These are phyloP conservation scores for Neomicropteryx cornuta DNA, from an alignment of 1,140 invertebrate genomes.

Conservation along the genomic window DNA sequence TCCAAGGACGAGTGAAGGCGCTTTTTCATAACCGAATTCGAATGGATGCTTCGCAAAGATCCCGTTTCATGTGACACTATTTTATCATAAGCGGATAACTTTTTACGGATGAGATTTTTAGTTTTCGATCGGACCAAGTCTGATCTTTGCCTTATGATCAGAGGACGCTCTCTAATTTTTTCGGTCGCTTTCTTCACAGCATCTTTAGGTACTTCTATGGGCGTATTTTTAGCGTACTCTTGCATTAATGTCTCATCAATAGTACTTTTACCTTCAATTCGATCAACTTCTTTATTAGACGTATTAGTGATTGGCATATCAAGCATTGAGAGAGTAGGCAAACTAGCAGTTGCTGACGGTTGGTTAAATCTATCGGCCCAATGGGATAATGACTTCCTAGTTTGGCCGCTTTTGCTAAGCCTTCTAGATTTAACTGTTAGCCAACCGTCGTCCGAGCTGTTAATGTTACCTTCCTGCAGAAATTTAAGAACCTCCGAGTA, in stretches of 20 bases:
- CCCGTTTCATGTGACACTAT: too few relatives aligned
- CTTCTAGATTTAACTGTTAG: constrained; percentile 51
- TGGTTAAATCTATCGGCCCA: constrained; percentile 56
- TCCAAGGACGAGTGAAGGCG: constrained; percentile 35
- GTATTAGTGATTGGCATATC: too few relatives aligned
- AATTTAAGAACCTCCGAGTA: constrained; percentile 45
- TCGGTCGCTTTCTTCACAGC: constrained; percentile 6
- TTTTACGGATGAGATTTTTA: too few relatives aligned
- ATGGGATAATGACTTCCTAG: constrained; percentile 38
- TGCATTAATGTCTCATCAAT: too few relatives aligned
- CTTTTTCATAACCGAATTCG: constrained; percentile 20
- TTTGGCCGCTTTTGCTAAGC: constrained; percentile 29
- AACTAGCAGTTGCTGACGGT: constrained; percentile 52
- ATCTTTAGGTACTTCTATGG: too few relatives aligned
- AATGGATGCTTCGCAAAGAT: too few relatives aligned
- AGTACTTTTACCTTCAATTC: too few relatives aligned
- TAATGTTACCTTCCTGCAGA: constrained; percentile 33
- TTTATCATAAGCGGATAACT: too few relatives aligned
- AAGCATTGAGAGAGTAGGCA: constrained; percentile 47
- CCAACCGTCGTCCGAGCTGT: constrained; percentile 48
- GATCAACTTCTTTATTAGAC: too few relatives aligned
- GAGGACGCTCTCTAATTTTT: constrained; percentile 8
- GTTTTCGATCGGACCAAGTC: constrained; percentile 46
- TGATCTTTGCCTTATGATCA: constrained; percentile 45
- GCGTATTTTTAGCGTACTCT: too few relatives aligned